A percentile compares a stretch with the other conserved stretches of the same genome.
phyloP scores from a whole-genome alignment of 2,888 invertebrate species.

The Abrostola tripartita region DNA sequence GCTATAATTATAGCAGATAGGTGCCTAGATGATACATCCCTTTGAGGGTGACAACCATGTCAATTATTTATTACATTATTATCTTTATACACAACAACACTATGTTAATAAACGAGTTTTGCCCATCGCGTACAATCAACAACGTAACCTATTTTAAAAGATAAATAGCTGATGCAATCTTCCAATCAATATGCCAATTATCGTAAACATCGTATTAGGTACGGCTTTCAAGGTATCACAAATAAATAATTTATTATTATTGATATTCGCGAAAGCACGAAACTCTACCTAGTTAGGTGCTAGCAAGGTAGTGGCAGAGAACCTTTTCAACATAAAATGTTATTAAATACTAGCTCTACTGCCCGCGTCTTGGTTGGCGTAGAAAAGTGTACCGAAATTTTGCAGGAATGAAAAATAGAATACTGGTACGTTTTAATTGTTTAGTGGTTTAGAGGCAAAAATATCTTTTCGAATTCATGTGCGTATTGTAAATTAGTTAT shows the following conservation, averaged over 20 bases:
- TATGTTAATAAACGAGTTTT: conserved; percentile 42
- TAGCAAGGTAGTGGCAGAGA: too few species aligned
- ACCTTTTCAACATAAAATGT: too few species aligned
- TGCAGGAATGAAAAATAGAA: too few species aligned
- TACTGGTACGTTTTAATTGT: too few species aligned
- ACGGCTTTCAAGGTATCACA: conserved; percentile 28
- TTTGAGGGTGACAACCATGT: neutral
- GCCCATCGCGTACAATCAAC: conserved; percentile 32
- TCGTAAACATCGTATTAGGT: conserved; percentile 45
- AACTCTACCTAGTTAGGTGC: neutral
- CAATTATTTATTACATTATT: conserved; percentile 36
- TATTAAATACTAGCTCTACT: too few species aligned
- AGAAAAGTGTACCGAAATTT: too few species aligned
- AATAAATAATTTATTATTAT: conserved; percentile 21
- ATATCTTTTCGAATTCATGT: too few species aligned
- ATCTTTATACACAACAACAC: conserved; percentile 23
- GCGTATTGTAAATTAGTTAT: too few species aligned
- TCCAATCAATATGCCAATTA: conserved; percentile 41
- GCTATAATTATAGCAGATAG: too few species aligned
- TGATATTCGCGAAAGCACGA: conserved; percentile 2
- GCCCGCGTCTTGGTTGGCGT: too few species aligned
- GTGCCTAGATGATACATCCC: neutral
- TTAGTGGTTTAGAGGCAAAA: too few species aligned
- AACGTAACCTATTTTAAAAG: conserved; percentile 37
- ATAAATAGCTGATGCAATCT: conserved; percentile 44